Conservation (phyloP, 1,140 invertebrate genomes). For the Drosophila gunungcola region DNA sequence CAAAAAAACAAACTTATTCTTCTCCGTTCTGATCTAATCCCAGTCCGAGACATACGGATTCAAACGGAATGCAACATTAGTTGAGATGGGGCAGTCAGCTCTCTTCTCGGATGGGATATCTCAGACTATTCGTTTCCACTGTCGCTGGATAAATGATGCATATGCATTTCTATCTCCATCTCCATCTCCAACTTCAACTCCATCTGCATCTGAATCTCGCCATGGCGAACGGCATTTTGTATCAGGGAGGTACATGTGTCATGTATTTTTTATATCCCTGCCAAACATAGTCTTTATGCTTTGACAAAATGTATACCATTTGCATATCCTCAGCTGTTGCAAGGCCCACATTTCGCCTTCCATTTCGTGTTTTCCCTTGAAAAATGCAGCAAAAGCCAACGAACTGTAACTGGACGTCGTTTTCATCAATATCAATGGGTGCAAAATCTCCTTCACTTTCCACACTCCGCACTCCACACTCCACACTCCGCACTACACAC, state of each 20-base stretch:
- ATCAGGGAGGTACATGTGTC: slow-evolving; percentile 61
- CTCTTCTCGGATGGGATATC: slow-evolving; percentile 5
- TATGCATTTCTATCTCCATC: slow-evolving; percentile 57
- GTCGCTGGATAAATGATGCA: slow-evolving; percentile 65
- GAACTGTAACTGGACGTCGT: slow-evolving; percentile 82
- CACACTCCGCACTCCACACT: too few species aligned
- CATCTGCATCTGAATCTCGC: slow-evolving; percentile 36
- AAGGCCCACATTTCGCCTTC: slow-evolving; percentile 1
- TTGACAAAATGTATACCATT: slow-evolving; percentile 80
- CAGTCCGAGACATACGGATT: slow-evolving; percentile 1
- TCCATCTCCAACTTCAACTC: slow-evolving; percentile 27
- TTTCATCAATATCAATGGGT: slow-evolving; percentile 82
- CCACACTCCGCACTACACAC: too few species aligned
- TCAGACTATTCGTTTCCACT: slow-evolving; percentile 10
- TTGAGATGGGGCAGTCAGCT: slow-evolving; percentile 17
- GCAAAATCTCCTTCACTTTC: slow-evolving; percentile 33
- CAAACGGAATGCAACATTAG: slow-evolving; percentile 41
- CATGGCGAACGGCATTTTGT: slow-evolving; percentile 33
- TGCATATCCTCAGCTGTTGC: slow-evolving; percentile 63
- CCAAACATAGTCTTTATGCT: slow-evolving; percentile 79
- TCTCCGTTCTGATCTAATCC: background rate
- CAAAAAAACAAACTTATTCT: background rate
- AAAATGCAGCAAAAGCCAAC: slow-evolving; percentile 79
- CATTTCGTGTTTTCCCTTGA: slow-evolving; percentile 63
- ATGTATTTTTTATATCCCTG: slow-evolving; percentile 77